Evolutionary conservation across 1,140 invertebrate species (phyloP).

Genomic region (Pseudachorutes palmiensis): DNA sequence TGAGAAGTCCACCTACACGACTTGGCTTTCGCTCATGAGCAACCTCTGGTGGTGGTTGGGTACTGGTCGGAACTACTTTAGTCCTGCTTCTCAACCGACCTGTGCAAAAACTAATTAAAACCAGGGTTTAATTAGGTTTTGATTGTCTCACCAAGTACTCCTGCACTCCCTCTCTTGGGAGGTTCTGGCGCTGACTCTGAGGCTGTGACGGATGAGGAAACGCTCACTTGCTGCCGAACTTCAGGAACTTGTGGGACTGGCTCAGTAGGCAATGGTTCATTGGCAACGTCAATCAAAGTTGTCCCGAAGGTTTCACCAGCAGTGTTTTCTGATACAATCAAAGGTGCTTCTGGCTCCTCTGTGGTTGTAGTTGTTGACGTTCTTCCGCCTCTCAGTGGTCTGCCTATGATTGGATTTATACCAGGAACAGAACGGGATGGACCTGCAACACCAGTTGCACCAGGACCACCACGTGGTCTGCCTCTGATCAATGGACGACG

Average conservation of each 20-base stretch:
- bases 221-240: slow-evolving; percentile 14
- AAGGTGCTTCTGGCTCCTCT: not conserved
- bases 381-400: slow-evolving; percentile 15
- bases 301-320: not conserved
- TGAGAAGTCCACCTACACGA: slow-evolving; percentile 32
- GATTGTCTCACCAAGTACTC: slow-evolving; percentile 25
- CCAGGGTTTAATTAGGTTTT: not conserved
- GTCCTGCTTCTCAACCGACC: slow-evolving; percentile 29
- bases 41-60: slow-evolving; percentile 11
- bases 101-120: slow-evolving; percentile 10
- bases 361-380: slow-evolving; percentile 25
- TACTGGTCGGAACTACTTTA: slow-evolving; percentile 21
- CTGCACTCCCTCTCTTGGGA: slow-evolving; percentile 28
- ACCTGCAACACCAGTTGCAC: not conserved
- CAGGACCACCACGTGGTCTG: not conserved
- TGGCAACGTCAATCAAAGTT: not conserved
- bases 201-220: slow-evolving; percentile 16
- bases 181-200: not conserved
- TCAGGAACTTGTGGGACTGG: slow-evolving; percentile 12
- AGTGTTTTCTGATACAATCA: not conserved
- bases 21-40: slow-evolving; percentile 26
- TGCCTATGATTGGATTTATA: not conserved
- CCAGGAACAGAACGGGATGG: slow-evolving; percentile 9
- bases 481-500: not conserved
- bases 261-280: not conserved